Evolutionary conservation across 2,888 invertebrate genomes (phyloP).

Genomic region (Ochropleura plecta): DNA sequence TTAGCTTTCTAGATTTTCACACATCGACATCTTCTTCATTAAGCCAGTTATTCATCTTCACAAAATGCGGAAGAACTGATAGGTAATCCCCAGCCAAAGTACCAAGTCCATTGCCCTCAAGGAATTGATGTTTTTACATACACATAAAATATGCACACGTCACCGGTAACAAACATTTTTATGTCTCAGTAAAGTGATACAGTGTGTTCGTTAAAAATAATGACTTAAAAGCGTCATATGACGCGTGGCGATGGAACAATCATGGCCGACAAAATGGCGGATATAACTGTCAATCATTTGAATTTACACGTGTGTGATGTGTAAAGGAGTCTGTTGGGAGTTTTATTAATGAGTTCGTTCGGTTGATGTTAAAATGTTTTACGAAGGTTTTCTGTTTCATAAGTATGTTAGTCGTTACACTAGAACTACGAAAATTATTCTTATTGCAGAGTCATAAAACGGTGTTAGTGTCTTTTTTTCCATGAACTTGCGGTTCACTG

Average conservation of each 20-base stretch:
- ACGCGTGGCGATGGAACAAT: constrained; percentile 52
- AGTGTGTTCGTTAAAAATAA: constrained; percentile 68
- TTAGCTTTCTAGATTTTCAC: background rate
- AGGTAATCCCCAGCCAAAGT: constrained; percentile 5
- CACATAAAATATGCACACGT: constrained; percentile 10
- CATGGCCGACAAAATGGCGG: constrained; percentile 54
- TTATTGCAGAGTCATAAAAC: background rate
- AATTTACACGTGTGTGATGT: constrained; percentile 28
- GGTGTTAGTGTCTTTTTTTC: background rate
- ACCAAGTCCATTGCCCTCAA: background rate
- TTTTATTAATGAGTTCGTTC: background rate
- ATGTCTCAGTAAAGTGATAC: constrained; percentile 59
- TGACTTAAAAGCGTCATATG: constrained; percentile 64
- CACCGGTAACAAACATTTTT: constrained; percentile 44
- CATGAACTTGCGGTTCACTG: background rate
- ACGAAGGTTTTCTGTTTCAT: background rate
- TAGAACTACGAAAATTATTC: background rate
- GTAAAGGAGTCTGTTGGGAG: constrained; percentile 5
- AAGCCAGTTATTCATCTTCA: background rate
- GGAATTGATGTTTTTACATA: constrained; percentile 15
- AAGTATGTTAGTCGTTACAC: background rate
- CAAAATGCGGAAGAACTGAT: background rate
- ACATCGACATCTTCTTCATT: background rate
- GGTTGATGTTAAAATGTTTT: background rate
- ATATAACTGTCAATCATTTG: constrained; percentile 54